phyloP scores from a whole-genome alignment of 2,797 vertebrate genomes.

The Philypnodon macrostomus region DNA sequence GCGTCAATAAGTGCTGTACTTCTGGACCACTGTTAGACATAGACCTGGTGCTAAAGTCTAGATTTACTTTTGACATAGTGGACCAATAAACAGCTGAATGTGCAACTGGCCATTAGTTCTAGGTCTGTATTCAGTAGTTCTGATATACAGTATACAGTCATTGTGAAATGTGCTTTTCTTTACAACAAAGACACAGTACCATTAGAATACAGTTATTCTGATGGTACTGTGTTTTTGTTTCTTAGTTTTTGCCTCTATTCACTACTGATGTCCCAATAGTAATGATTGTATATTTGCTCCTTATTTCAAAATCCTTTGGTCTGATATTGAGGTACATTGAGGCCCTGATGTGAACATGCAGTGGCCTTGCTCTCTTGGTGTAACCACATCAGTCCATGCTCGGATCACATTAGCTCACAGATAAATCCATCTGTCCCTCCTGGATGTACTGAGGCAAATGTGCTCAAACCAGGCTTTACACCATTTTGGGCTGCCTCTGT shows the following conservation, averaged over 20 bases:
- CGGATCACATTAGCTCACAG: conserved; percentile 48
- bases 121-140: too few relatives aligned
- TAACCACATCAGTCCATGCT: conserved; percentile 34
- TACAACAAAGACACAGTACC: too few relatives aligned
- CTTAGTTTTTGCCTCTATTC: too few relatives aligned
- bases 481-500: conserved; percentile 52
- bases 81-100: too few relatives aligned
- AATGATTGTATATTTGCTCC: neutral
- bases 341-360: conserved; percentile 27
- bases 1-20: conserved; percentile 38
- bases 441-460: conserved; percentile 47
- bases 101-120: too few relatives aligned
- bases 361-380: conserved; percentile 24
- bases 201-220: too few relatives aligned
- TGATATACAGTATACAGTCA: too few relatives aligned
- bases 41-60: conserved; percentile 26
- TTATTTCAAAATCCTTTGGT: neutral
- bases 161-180: too few relatives aligned
- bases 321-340: conserved; percentile 21
- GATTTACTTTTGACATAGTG: conserved; percentile 15
- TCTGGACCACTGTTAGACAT: conserved; percentile 35
- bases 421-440: conserved; percentile 62
- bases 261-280: too few relatives aligned
- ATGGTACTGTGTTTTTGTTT: too few relatives aligned
- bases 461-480: conserved; percentile 62